phyloP scores from a whole-genome alignment of 2,888 invertebrate genomes.

The Temnothorax unifasciatus region DNA sequence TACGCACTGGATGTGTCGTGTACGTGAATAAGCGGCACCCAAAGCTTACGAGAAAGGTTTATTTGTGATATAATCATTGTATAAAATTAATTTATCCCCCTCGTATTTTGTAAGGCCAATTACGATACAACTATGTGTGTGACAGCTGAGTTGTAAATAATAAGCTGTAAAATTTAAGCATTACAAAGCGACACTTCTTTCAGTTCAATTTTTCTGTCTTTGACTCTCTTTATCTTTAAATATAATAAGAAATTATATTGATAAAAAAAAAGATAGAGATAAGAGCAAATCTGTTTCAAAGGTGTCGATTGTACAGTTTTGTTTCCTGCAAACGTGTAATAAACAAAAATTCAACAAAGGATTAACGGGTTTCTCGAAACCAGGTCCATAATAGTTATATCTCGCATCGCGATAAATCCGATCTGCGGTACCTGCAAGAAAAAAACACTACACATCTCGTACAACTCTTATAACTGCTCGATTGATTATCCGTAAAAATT shows the following conservation, averaged over 20 bases:
- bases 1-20: background rate
- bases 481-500: constrained; percentile 37
- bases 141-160: background rate
- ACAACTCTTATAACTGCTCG: background rate
- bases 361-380: background rate
- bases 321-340: constrained; percentile 9
- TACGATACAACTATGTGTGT: background rate
- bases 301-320: background rate
- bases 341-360: constrained; percentile 16
- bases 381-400: background rate
- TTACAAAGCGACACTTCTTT: background rate
- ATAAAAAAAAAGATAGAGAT: background rate
- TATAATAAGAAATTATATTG: constrained; percentile 3
- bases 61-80: constrained; percentile 32
- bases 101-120: constrained; percentile 10
- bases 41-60: background rate
- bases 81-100: background rate
- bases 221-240: constrained; percentile 5
- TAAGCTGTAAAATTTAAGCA: background rate
- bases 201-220: background rate
- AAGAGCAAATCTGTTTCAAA: constrained; percentile 14
- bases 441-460: constrained; percentile 49
- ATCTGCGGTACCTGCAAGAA: constrained; percentile 7
- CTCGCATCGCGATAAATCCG: background rate
- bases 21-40: background rate